Evolutionary conservation across 37 sponge, comb jelly and placozoan genomes (phyloP), one percentile per base, ranked within the genome.

Genomic region (Spongilla lacustris): DNA sequence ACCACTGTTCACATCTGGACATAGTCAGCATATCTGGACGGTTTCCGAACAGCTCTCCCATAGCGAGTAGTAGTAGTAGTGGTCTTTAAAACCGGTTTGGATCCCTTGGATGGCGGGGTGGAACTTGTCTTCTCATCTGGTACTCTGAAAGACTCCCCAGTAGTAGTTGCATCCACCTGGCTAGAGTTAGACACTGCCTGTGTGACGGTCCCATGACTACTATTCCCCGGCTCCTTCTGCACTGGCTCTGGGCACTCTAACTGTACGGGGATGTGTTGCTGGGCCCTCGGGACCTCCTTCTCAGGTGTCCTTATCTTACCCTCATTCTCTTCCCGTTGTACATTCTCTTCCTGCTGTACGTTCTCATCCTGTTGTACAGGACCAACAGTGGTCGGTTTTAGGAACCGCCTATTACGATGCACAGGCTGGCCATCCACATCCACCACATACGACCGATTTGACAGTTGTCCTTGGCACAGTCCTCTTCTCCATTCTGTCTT

Each of bases 1-100:
- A 58, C 58, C 58, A 58, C 58, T 58, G 58, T 58, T 58, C 58
- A 58, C 58, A 58, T 58, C 58, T 58, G 58, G 58, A 58, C 58
- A 58, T 6, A 58, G 58, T 58, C 58, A 58, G 58, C 11, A 58
- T 13, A 58, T 58, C 58, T 58, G 58, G 58, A 58, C 58, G 58
- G 58, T 58, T 58, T 58, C 58, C 21, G 58, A 58, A 58, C 58
- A 58, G 58, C 58, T 58, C 58, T 58, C 58, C 58, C 58, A 58
- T 58, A 58, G 58, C 58, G 58, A 58, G 58, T 58, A 58, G 58
- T 58, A 58, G 58, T 58, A 58, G 58, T 58, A 58, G 58, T 58
- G 58, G 58, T 58, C 58, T 58, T 58, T 58, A 17, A 58, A 13
- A 58, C 58, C 58, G 58, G 58, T 58, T 58, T 58, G 58, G 58